Evolutionary conservation across 2,888 invertebrate species (phyloP).

Genomic region (Standfussiana lucernea): DNA sequence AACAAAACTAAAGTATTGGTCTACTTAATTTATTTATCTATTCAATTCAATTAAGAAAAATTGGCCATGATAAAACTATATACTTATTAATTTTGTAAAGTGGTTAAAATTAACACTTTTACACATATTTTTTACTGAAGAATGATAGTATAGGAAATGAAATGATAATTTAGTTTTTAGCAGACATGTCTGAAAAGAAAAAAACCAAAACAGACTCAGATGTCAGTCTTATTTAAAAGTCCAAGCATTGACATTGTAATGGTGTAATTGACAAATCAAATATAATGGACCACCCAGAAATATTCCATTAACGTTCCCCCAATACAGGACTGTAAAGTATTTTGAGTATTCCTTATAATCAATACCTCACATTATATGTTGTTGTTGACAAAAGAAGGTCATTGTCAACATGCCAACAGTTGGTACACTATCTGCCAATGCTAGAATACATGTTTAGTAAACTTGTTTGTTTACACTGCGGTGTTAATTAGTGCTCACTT

Average conservation of each 20-base stretch:
- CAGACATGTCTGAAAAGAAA: neutral
- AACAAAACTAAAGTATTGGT: neutral
- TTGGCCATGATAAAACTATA: neutral
- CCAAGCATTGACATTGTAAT: neutral
- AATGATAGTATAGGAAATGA: too few relatives aligned
- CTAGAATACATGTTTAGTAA: conserved; percentile 40
- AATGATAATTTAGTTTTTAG: too few relatives aligned
- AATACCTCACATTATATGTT: conserved; percentile 22
- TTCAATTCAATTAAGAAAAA: neutral
- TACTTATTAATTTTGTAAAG: neutral
- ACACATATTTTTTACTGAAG: neutral
- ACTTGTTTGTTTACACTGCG: conserved; percentile 26
- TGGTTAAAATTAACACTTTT: neutral
- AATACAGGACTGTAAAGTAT: too few relatives aligned
- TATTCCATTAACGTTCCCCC: neutral
- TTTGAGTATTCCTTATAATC: conserved; percentile 9
- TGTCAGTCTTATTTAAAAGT: neutral
- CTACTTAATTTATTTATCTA: neutral
- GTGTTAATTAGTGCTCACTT: neutral
- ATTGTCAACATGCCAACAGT: conserved; percentile 58
- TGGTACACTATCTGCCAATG: conserved; percentile 3
- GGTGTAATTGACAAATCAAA: neutral
- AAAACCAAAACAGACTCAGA: neutral
- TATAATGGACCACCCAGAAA: neutral
- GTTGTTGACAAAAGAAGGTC: conserved; percentile 19